A percentile compares a stretch with the other conserved stretches of the same genome.
These are phyloP conservation scores for Girardinichthys multiradiatus DNA, from an alignment of 2,113 vertebrate species.

Conservation along the genomic window DNA sequence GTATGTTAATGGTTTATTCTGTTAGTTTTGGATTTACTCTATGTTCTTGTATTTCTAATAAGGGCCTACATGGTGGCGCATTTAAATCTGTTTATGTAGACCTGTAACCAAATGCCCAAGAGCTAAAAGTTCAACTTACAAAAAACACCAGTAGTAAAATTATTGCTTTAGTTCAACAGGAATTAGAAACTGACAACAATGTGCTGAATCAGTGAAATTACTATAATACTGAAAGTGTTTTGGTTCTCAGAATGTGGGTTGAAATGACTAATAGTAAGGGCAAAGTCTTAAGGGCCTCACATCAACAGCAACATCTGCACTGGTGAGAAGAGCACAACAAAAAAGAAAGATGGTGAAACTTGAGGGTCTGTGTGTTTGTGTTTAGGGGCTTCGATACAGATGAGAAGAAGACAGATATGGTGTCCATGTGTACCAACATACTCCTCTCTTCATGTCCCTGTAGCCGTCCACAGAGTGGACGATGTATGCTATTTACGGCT, in stretches of 20 bases:
- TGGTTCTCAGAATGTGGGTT: slow-evolving; percentile 36
- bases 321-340: too few species aligned
- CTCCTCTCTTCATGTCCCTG: slow-evolving; percentile 42
- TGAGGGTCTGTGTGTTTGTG: too few species aligned
- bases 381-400: slow-evolving; percentile 39
- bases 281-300: slow-evolving; percentile 9
- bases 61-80: background rate
- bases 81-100: background rate
- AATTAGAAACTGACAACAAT: background rate
- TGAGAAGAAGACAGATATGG: slow-evolving; percentile 44
- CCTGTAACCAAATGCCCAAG: background rate
- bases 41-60: too few species aligned
- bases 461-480: slow-evolving; percentile 26
- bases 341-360: too few species aligned
- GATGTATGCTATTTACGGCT: slow-evolving; percentile 23
- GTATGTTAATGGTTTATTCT: too few species aligned
- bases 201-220: background rate
- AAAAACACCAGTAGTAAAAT: background rate
- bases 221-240: background rate
- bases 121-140: background rate
- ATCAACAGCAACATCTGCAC: too few species aligned
- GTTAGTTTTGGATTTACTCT: too few species aligned
- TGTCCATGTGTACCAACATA: slow-evolving; percentile 38
- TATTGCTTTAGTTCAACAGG: background rate
- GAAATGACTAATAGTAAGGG: slow-evolving; percentile 43